Evolutionary conservation across 2,113 vertebrate species (phyloP).

Genomic region (Archilochus colubris): DNA sequence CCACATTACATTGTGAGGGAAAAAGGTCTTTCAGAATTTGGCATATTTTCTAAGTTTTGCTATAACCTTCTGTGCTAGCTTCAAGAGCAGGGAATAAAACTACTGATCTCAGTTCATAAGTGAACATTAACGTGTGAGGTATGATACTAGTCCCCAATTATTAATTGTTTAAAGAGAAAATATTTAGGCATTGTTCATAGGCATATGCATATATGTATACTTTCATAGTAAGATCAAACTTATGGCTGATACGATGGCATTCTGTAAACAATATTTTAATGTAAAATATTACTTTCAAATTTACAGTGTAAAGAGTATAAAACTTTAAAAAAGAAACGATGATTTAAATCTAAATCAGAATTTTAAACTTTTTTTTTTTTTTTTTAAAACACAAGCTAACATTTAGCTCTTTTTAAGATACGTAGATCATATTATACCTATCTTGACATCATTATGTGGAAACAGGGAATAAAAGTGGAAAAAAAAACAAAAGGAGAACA

Average conservation of each 20-base stretch:
- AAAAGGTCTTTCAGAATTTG: conserved; percentile 60
- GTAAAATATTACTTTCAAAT: background rate
- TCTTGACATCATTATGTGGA: conserved; percentile 26
- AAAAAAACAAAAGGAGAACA: background rate
- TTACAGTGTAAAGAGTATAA: background rate
- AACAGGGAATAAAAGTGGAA: background rate
- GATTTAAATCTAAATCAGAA: conserved; percentile 28
- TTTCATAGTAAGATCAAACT: conserved; percentile 48
- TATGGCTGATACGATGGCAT: conserved; percentile 31
- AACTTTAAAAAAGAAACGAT: conserved; percentile 41
- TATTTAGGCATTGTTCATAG: conserved; percentile 21
- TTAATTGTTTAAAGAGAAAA: conserved; percentile 7
- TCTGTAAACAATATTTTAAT: conserved; percentile 6
- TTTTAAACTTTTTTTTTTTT: background rate
- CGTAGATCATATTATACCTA: background rate
- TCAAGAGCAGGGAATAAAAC: conserved; percentile 32
- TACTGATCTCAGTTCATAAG: conserved; percentile 2
- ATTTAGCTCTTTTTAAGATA: conserved; percentile 21
- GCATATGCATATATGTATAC: conserved; percentile 18
- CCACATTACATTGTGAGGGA: conserved; percentile 59
- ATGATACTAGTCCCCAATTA: conserved; percentile 7
- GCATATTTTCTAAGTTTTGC: conserved; percentile 25
- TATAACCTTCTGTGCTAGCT: conserved; percentile 29
- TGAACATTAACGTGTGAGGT: background rate
- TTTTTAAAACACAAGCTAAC: background rate